Evolutionary conservation across 1,140 invertebrate species (phyloP).

Genomic region (Macrobrachium nipponense): DNA sequence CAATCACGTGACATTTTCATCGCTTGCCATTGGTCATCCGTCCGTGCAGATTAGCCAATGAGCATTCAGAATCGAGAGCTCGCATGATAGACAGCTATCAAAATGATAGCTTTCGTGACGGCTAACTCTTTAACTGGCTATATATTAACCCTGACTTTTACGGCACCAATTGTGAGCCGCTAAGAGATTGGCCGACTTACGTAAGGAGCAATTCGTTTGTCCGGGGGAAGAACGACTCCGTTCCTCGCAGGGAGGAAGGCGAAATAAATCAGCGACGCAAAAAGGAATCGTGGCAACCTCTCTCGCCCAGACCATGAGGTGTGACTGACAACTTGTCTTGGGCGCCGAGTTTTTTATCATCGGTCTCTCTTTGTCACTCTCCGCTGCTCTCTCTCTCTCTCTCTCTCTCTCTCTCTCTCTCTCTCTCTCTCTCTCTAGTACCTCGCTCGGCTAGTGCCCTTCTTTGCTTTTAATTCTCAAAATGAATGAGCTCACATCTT

Average conservation of each 20-base stretch:
- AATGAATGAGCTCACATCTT: not conserved
- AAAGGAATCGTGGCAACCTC: constrained; percentile 24
- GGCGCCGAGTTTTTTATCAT: not conserved
- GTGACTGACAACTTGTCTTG: constrained; percentile 32
- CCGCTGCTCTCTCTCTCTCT: not conserved
- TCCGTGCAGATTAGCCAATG: constrained; percentile 42
- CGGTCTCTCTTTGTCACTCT: not conserved
- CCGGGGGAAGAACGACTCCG: not conserved
- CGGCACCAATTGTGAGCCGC: not conserved
- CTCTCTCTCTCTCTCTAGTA: not conserved
- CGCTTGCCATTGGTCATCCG: constrained; percentile 34
- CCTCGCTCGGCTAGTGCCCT: too few species aligned
- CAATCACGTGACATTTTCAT: constrained; percentile 50
- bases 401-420: not conserved
- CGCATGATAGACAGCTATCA: constrained; percentile 60
- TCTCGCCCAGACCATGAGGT: constrained; percentile 17
- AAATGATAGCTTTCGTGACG: constrained; percentile 55
- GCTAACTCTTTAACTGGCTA: constrained; percentile 1
- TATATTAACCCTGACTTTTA: constrained; percentile 16
- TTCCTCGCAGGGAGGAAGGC: not conserved
- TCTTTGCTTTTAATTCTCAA: too few species aligned
- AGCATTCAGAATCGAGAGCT: constrained; percentile 42
- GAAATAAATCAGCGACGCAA: not conserved
- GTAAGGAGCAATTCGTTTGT: not conserved
- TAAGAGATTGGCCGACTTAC: not conserved